Evolutionary conservation across 1,140 invertebrate species (phyloP), one percentile per base, ranked within the genome.

Genomic region (Plutomurus gul): DNA sequence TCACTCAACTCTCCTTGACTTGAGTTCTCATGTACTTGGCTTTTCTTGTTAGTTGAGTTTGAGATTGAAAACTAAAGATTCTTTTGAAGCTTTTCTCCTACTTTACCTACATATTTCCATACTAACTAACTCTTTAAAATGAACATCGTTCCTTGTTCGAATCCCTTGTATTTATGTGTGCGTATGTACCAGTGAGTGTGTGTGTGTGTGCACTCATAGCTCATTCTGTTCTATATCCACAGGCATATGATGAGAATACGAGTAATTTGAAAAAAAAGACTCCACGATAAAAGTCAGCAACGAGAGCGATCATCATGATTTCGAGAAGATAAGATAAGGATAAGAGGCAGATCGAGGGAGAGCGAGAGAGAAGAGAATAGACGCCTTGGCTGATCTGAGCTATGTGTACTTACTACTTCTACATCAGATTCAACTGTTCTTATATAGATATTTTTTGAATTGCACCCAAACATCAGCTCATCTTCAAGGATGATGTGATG

Each of bases 361-460:
- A 13, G n/a, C 10, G 11, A 13, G n/a, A 43, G 10, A 43, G 2
- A 43, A 13, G n/a, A 13, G n/a, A 4, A 43, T 43, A n/a, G 39
- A n/a, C 56, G 56, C 56, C 56, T 65, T 65, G 56, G 56, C 36
- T 65, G 56, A 65, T 16, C 25, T 65, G 30, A 65, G 27, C 56
- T 65, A 65, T 65, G 27, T 65, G 56, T 33, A 65, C 56, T 65
- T 47, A 47, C 46, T 51, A 22, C 47, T 20, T 33, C 16, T 30
- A 65, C 56, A 65, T 65, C 56, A 65, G 10, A 65, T 65, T 30
- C 30, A 36, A 65, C 30, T 36, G 56, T 65, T 33, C 56, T 65
- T 65, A 65, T 30, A 65, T n/a, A 65, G 56, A 65, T 65, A 65
- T 65, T 65, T 43, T 65, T 65, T 65, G 56, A 65, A 65, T 30